Base-by-base conservation (phyloP, 2,888 invertebrate species). In the Phengaris alcon region DNA sequence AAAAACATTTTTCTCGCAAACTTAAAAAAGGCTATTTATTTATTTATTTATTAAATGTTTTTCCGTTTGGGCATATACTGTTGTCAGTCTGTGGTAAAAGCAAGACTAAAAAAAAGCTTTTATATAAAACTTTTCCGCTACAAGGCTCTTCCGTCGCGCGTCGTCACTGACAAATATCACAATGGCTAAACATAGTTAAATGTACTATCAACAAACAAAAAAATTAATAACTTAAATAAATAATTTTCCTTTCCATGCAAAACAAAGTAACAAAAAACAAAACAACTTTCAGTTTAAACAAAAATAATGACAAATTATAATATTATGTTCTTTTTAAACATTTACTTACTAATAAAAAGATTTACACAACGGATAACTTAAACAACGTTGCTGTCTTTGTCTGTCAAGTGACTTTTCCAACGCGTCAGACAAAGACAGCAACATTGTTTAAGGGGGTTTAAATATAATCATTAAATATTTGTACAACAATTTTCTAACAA, bases 141-240 rank as follows among this genome's bases (percentile, higher is more conserved):
- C 64, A 64, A 44, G 64, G 64, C 64, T 35, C 64, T 12, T 12
- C 64, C 35, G 64, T 64, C n/a, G n/a, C n/a, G n/a, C n/a, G n/a
- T n/a, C 35, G 35, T 64, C 22, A 64, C 35, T 44, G 35, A 64
- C 64, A 75, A 77, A 79, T 74, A 77, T 79, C 78, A 80, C 81
- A 81, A 80, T 80, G 80, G 80, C 79, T 79, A 81, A 77, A 78
- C 79, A 79, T 77, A 76, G 75, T 69, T 77, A 77, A 79, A 82
- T 72, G 22, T 52, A 35, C 72, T 54, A 22, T 52, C 52, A 72
- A 72, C 13, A 70, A 72, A 72, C 54, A 72, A 54, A 70, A 70
- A 69, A 35, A 15, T 70, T 22, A 70, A 72, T 72, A 72, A 35
- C 6, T 54, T 72, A 72, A 54, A 54, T 72, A 54, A 72, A 72